Percentiles rank a stretch among this genome's conserved stretches.
phyloP scores from a whole-genome alignment of 1,140 invertebrate genomes.

The Cyclargus thomasi region DNA sequence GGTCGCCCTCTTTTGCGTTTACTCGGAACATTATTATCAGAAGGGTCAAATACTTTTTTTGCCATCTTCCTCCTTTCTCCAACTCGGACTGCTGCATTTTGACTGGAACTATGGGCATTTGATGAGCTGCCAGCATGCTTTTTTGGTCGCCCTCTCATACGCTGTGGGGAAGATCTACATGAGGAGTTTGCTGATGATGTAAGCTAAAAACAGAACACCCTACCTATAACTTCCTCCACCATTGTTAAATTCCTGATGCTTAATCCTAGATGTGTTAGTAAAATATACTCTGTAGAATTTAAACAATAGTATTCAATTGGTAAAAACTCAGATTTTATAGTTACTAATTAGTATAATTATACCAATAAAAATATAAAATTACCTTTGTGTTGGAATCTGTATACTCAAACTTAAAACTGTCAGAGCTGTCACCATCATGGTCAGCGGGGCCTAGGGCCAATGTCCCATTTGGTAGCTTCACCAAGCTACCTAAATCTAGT shows the following conservation, averaged over 20 bases:
- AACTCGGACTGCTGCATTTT: slow-evolving; percentile 58
- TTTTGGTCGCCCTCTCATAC: slow-evolving; percentile 59
- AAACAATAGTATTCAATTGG: too few species aligned
- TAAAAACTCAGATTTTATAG: too few species aligned
- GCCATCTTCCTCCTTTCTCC: slow-evolving; percentile 75
- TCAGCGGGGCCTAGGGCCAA: slow-evolving; percentile 78
- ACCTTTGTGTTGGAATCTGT: slow-evolving; percentile 68
- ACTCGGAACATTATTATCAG: slow-evolving; percentile 82
- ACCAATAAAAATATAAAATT: slow-evolving; percentile 15
- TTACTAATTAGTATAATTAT: background rate
- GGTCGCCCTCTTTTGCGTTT: slow-evolving; percentile 79
- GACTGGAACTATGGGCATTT: slow-evolving; percentile 51
- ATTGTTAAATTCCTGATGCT: slow-evolving; percentile 9
- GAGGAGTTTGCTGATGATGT: slow-evolving; percentile 72
- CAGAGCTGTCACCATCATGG: slow-evolving; percentile 65
- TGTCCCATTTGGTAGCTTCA: slow-evolving; percentile 81
- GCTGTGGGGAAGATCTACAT: slow-evolving; percentile 66
- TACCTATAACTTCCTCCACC: slow-evolving; percentile 1
- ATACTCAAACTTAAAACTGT: slow-evolving; percentile 67
- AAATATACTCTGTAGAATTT: background rate
- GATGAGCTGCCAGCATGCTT: slow-evolving; percentile 50
- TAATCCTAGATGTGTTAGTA: background rate
- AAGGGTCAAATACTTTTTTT: slow-evolving; percentile 87
- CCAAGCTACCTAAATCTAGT: slow-evolving; percentile 79
- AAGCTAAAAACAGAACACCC: slow-evolving; percentile 47